Evolutionary conservation across 2,113 vertebrate genomes (phyloP), one percentile per base, ranked within the genome.

Genomic region (Vidua chalybeata): DNA sequence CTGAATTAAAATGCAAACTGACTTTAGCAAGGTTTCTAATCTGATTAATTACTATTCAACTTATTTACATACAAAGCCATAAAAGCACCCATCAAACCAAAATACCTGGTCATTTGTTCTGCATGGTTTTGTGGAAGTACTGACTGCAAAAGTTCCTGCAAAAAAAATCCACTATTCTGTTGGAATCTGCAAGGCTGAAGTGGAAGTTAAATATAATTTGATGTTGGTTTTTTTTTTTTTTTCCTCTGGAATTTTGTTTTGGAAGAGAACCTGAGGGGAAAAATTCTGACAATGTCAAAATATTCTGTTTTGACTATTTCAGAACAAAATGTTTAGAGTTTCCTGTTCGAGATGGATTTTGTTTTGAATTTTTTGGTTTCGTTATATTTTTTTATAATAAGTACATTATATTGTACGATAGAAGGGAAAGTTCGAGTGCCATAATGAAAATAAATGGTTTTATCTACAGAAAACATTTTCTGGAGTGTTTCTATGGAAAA

Each of bases 221-320:
- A 81, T 63, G 79, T 51, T 83, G 41, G 24, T 3, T 33, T 15
- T 2, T 95, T 87, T 49, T 49, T 95, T 89, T 87, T 49, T 35
- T 46, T n/a, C 37, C 85, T 77, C 82, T 88, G 92, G 96, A 95
- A 96, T 96, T 96, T 95, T 96, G 93, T 96, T 97, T 96, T 96
- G 95, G 92, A 96, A 96, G 93, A 96, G 76, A 96, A 96, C 86
- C 79, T 93, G 93, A 91, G 61, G 90, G 93, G 75, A 96, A 94
- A 96, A 96, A 94, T 96, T 90, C 90, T 91, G 79, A 96, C 93
- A 95, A 93, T 95, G 92, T 96, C 92, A 96, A 96, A 95, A 96
- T 93, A 93, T 72, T 95, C 94, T 96, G 93, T 96, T 97, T 96
- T 96, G 94, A 93, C 92, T 96, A 93, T 95, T 96, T 96, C 56